These are phyloP conservation scores for Streptopelia turtur DNA, from an alignment of 2,797 vertebrate genomes.

Conservation along the genomic window DNA sequence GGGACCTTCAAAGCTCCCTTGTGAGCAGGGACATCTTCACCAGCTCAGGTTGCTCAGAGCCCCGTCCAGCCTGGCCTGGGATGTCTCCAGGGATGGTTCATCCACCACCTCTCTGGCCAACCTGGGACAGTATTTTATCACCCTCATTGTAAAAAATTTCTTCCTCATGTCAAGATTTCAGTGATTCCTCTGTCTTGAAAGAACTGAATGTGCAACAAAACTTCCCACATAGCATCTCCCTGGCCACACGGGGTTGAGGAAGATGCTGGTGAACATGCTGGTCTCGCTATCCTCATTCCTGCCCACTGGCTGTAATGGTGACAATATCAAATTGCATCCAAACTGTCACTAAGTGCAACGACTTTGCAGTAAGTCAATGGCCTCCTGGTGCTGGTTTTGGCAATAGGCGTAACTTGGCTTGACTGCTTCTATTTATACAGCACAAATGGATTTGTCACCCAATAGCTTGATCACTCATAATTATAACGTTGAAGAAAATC, in stretches of 20 bases:
- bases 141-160: no score
- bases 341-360: neutral
- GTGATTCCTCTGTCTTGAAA: neutral
- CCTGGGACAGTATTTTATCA: no score
- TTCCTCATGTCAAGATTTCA: neutral
- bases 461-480: rapidly evolving
- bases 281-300: neutral
- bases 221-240: rapidly evolving
- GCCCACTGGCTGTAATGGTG: neutral
- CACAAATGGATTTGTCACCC: neutral
- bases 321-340: neutral
- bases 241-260: rapidly evolving
- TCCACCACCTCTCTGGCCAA: no score
- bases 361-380: neutral
- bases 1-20: no score
- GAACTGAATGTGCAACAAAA: neutral
- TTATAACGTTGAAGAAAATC: neutral
- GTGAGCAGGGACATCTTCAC: no score
- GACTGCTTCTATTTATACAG: neutral
- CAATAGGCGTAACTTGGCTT: neutral
- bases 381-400: neutral
- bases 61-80: no score
- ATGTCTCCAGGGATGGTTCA: no score
- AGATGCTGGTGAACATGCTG: neutral
- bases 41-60: no score